A percentile compares a stretch with the other conserved stretches of the same genome.
phyloP scores from a whole-genome alignment of 2,888 invertebrate species.

The Leucophenga maculata region DNA sequence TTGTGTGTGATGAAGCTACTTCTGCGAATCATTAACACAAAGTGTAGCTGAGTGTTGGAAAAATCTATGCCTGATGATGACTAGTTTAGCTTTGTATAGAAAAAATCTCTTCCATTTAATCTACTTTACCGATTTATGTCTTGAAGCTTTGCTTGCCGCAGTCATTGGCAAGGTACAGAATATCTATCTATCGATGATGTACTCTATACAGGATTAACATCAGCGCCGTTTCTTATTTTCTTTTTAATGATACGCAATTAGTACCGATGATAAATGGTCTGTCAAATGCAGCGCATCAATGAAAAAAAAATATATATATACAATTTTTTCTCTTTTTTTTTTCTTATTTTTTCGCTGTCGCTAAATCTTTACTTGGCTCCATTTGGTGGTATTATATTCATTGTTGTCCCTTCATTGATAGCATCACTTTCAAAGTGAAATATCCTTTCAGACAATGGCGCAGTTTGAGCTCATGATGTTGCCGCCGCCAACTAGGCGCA shows the following conservation, averaged over 20 bases:
- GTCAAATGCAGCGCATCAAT: slow-evolving; percentile 67
- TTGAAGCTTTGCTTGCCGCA: slow-evolving; percentile 40
- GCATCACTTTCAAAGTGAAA: slow-evolving; percentile 49
- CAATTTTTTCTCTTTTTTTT: not conserved
- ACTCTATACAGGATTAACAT: slow-evolving; percentile 57
- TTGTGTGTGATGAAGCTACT: not conserved
- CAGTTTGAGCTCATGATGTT: slow-evolving; percentile 9
- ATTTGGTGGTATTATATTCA: slow-evolving; percentile 11
- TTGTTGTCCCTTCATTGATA: slow-evolving; percentile 46
- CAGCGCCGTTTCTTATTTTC: slow-evolving; percentile 42
- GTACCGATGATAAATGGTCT: slow-evolving; percentile 70
- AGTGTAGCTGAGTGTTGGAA: slow-evolving; percentile 5
- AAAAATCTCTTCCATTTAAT: slow-evolving; percentile 2
- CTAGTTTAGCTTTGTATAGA: slow-evolving; percentile 8
- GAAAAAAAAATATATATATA: slow-evolving; percentile 36
- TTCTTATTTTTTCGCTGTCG: not conserved
- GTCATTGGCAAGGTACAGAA: slow-evolving; percentile 57
- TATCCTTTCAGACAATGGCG: slow-evolving; percentile 44
- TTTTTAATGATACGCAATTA: slow-evolving; percentile 71
- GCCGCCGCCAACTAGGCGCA: slow-evolving; percentile 27
- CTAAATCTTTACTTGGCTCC: slow-evolving; percentile 25
- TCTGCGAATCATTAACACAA: not conserved
- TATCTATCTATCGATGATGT: slow-evolving; percentile 32
- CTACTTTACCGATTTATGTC: slow-evolving; percentile 14
- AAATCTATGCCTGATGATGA: slow-evolving; percentile 20